These are phyloP conservation scores for Tachysurus fulvidraco DNA, from an alignment of 2,113 vertebrate species.

Conservation along the genomic window DNA sequence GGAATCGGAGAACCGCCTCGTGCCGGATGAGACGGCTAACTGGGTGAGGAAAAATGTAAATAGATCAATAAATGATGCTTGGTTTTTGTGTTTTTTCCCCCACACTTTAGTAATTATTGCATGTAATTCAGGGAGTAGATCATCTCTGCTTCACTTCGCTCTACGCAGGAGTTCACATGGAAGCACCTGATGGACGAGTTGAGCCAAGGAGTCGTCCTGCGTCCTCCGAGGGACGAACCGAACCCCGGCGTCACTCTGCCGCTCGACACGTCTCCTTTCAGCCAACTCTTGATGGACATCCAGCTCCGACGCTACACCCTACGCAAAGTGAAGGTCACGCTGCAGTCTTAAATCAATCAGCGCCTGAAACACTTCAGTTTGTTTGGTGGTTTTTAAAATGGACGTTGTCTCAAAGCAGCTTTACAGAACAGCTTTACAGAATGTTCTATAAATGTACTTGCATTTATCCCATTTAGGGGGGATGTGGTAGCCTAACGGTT, in stretches of 20 bases:
- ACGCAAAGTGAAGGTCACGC: constrained; percentile 65
- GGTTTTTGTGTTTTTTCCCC: not conserved
- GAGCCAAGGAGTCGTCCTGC: constrained; percentile 61
- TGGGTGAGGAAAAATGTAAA: constrained; percentile 43
- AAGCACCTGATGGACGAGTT: constrained; percentile 62
- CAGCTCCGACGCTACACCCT: constrained; percentile 66
- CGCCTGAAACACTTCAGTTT: not conserved
- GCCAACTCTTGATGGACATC: constrained; percentile 70
- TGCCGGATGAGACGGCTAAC: constrained; percentile 2
- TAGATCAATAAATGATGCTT: too few species aligned
- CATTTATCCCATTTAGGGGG: too few species aligned
- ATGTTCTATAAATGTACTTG: too few species aligned
- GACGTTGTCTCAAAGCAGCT: too few species aligned
- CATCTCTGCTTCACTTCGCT: not conserved
- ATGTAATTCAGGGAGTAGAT: not conserved
- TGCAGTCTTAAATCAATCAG: too few species aligned
- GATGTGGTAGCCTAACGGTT: too few species aligned
- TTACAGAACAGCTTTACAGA: too few species aligned
- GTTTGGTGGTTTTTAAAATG: not conserved
- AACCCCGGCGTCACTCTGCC: accelerated
- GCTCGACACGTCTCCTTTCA: constrained; percentile 51
- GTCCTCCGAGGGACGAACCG: not conserved
- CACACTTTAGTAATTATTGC: too few species aligned
- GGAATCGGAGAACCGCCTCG: constrained; percentile 35
- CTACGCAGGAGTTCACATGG: constrained; percentile 56